Percentiles rank a stretch among this genome's conserved stretches.
phyloP scores from a whole-genome alignment of 2,113 vertebrate genomes.

The Tetraodon nigroviridis region DNA sequence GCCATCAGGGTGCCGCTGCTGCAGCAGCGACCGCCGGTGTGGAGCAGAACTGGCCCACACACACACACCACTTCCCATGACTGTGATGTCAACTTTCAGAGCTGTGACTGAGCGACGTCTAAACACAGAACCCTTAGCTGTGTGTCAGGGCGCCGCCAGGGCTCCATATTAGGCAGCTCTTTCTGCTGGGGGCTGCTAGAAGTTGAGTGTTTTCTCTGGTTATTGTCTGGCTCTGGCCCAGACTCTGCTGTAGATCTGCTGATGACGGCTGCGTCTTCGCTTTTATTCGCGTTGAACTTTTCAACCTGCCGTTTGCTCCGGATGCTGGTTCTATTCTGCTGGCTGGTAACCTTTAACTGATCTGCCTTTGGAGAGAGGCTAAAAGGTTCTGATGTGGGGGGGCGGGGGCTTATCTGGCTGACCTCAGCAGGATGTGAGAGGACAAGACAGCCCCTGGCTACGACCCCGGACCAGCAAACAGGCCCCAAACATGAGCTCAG shows the following conservation, averaged over 20 bases:
- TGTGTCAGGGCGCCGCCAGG: not conserved
- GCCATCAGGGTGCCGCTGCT: too few species aligned
- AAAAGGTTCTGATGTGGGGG: constrained; percentile 45
- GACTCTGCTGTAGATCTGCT: constrained; percentile 24
- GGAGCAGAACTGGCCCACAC: too few species aligned
- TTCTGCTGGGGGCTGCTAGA: not conserved
- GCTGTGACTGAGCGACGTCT: constrained; percentile 1
- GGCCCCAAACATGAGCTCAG: constrained; percentile 1
- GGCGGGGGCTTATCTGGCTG: constrained; percentile 51
- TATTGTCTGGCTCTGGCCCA: constrained; percentile 27
- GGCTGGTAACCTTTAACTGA: constrained; percentile 22
- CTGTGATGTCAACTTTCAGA: too few species aligned
- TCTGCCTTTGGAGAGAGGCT: constrained; percentile 19
- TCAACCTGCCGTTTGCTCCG: constrained; percentile 25
- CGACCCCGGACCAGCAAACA: constrained; percentile 29
- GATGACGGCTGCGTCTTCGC: constrained; percentile 25
- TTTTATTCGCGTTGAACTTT: constrained; percentile 47
- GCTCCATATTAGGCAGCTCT: constrained; percentile 34
- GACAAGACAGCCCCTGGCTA: constrained; percentile 22
- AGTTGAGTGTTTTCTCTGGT: constrained; percentile 7
- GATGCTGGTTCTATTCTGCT: not conserved
- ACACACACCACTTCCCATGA: too few species aligned
- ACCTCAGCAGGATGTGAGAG: constrained; percentile 52
- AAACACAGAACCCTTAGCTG: constrained; percentile 6
- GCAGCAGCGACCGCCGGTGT: too few species aligned